phyloP scores from a whole-genome alignment of 2,113 vertebrate genomes.

The Hyaena hyaena region DNA sequence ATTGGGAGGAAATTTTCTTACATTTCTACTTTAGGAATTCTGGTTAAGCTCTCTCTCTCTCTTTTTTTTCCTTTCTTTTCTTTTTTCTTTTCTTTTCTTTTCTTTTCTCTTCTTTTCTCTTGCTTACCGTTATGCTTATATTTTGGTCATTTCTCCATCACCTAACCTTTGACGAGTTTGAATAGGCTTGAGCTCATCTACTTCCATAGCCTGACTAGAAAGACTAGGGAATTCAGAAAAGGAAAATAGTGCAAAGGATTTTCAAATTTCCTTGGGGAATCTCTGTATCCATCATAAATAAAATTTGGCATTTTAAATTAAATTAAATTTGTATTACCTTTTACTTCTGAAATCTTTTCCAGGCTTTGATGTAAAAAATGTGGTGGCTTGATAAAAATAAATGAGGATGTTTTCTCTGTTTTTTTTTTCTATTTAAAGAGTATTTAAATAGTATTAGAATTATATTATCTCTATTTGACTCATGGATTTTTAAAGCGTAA shows the following conservation, averaged over 20 bases:
- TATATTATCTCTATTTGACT: not conserved
- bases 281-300: not conserved
- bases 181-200: not conserved
- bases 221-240: not conserved
- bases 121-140: not conserved
- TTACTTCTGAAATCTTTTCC: not conserved
- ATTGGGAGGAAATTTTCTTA: not conserved
- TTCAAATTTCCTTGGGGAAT: not conserved
- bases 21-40: conserved; percentile 18
- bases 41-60: not conserved
- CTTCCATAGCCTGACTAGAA: not conserved
- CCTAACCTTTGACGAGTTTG: not conserved
- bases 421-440: not conserved
- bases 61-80: not conserved
- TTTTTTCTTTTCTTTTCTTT: no score
- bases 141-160: not conserved
- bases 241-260: not conserved
- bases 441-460: not conserved
- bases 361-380: not conserved
- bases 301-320: conserved; percentile 9
- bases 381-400: conserved; percentile 12
- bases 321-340: conserved; percentile 13
- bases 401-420: not conserved
- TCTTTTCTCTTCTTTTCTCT: not conserved
- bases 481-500: not conserved